Evolutionary conservation across 2,888 invertebrate species (phyloP), one percentile per base, ranked within the genome.

Genomic region (Caenorhabditis becei): DNA sequence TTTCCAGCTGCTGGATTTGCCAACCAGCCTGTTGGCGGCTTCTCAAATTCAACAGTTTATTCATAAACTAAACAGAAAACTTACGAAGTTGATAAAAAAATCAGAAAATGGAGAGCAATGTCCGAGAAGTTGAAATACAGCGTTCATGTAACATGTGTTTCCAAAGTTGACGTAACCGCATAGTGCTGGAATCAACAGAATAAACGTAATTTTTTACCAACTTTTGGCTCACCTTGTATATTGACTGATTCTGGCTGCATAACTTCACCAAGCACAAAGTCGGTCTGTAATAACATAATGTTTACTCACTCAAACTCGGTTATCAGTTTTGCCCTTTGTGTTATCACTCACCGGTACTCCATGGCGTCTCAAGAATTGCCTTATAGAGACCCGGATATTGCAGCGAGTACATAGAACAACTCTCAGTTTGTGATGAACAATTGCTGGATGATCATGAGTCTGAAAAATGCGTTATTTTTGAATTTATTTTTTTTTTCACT

Each of bases 131-230:
- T 89, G 89, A n/a, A 89, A 41, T 11, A 87, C 87, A 0, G 89
- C 86, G 67, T 89, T 89, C 80, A 88, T 83, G 70, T 89, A 89
- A 69, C 89, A 89, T n/a, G 89, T 88, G 77, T 89, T 89, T 8
- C 88, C 88, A 54, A 86, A 72, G 65, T 89, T 89, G 11, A 79
- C 61, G 10, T 88, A 79, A 10, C 89, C 89, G 16, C 80, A 80
- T 1, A 86, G 53, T 54, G 86, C 88, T 83, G 41, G 4, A 32
- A 32, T 32, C 10, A 51, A 65, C n/a, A n/a, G n/a, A n/a, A n/a
- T n/a, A n/a, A n/a, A n/a, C n/a, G n/a, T n/a, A n/a, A n/a, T n/a
- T n/a, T n/a, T n/a, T n/a, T n/a, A n/a, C n/a, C n/a, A n/a, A 18
- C 41, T 41, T 14, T 7, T 41, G 10, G 35, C 18, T 3, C 4